Percentiles rank a stretch among this genome's conserved stretches.
Evolutionary conservation across 1,140 invertebrate species (phyloP).

Genomic region (Drosophila punjabiensis): DNA sequence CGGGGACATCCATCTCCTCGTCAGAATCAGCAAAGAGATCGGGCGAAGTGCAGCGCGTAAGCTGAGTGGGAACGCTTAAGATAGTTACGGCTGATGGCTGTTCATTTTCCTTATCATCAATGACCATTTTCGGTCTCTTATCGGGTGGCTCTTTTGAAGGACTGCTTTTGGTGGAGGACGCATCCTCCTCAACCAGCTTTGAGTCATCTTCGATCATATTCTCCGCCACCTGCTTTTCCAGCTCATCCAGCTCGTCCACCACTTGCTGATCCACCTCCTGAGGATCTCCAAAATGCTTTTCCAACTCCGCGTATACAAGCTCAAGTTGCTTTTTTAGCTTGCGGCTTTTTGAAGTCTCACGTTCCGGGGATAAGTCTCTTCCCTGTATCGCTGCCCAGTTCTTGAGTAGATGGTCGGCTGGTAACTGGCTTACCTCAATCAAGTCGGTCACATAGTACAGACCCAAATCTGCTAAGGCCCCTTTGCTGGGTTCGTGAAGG

Average conservation of each 20-base stretch:
- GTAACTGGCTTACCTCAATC: constrained; percentile 49
- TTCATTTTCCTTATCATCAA: constrained; percentile 24
- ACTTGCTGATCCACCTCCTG: constrained; percentile 17
- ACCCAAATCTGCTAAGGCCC: constrained; percentile 21
- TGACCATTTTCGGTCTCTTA: constrained; percentile 35
- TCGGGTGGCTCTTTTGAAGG: constrained; percentile 59
- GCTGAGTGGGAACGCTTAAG: constrained; percentile 29
- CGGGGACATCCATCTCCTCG: constrained; percentile 2
- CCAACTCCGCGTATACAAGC: constrained; percentile 47
- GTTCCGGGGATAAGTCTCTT: constrained; percentile 65
- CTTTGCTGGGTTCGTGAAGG: constrained; percentile 26
- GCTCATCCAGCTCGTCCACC: constrained; percentile 45
- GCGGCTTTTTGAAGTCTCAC: background rate
- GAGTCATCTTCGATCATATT: constrained; percentile 59
- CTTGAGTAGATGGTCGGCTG: constrained; percentile 68
- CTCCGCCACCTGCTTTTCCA: constrained; percentile 52
- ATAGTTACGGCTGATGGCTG: background rate
- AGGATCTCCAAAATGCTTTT: constrained; percentile 42
- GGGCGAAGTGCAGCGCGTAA: constrained; percentile 62
- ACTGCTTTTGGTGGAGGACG: constrained; percentile 27
- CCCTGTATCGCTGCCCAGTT: constrained; percentile 70
- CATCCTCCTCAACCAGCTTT: background rate
- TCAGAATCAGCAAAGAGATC: constrained; percentile 81
- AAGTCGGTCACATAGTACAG: constrained; percentile 65
- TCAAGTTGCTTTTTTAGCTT: constrained; percentile 37